These are phyloP conservation scores for Drosophila diplacantha DNA, from an alignment of 2,888 invertebrate species.

Conservation along the genomic window DNA sequence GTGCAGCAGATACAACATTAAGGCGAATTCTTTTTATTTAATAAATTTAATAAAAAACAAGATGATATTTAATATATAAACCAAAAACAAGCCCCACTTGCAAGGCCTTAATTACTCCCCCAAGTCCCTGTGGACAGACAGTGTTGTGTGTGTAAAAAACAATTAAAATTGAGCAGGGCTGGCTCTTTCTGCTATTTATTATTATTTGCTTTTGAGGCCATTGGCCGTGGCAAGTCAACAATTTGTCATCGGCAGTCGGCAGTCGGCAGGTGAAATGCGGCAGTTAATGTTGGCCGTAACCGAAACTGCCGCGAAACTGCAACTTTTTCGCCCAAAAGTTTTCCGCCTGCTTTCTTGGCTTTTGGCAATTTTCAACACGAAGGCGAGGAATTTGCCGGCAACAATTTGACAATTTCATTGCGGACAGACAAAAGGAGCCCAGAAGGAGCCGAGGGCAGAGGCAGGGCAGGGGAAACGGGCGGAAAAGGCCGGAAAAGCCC, in stretches of 20 bases:
- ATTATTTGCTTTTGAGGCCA: constrained; percentile 36
- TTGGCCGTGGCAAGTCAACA: constrained; percentile 52
- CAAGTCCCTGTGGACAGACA: background rate
- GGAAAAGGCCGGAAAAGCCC: constrained; percentile 6
- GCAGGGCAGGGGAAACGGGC: no score
- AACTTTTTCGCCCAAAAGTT: constrained; percentile 60
- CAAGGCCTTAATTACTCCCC: background rate
- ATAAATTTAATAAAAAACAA: background rate
- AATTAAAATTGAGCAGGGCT: constrained; percentile 2
- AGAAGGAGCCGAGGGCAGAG: background rate
- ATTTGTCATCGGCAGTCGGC: constrained; percentile 41
- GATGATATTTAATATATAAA: background rate
- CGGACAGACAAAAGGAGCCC: constrained; percentile 13
- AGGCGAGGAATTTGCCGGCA: constrained; percentile 30
- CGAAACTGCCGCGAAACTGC: constrained; percentile 28
- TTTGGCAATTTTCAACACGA: constrained; percentile 65
- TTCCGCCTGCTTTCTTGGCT: background rate
- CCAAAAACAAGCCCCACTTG: background rate
- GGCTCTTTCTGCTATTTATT: background rate
- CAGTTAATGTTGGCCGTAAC: constrained; percentile 26
- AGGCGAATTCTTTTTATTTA: background rate
- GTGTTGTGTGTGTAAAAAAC: background rate
- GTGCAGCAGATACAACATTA: background rate
- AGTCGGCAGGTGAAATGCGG: constrained; percentile 16
- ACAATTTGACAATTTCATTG: constrained; percentile 45